Percentiles rank a stretch among this genome's conserved stretches.
Conservation (phyloP, 2,888 invertebrate species). For the Acanthosepion esculentum region DNA sequence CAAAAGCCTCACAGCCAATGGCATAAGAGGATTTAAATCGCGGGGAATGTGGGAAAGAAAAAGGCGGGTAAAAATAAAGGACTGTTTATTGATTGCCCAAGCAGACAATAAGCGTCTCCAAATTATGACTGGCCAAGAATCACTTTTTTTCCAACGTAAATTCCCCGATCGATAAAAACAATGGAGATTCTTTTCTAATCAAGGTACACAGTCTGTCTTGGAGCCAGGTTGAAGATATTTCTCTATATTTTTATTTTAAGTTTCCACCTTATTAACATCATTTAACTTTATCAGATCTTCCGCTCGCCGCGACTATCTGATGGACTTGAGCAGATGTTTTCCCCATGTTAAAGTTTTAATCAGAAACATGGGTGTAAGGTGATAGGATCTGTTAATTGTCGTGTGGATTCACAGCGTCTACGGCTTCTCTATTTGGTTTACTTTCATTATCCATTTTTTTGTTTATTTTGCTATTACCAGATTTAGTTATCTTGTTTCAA, state of each 20-base stretch:
- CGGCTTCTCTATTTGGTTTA: too few species aligned
- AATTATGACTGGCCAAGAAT: not conserved
- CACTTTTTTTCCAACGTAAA: not conserved
- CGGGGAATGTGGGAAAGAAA: not conserved
- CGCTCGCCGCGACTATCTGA: too few species aligned
- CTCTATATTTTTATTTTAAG: not conserved
- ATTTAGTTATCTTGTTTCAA: too few species aligned
- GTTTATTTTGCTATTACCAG: too few species aligned
- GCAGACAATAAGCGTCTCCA: not conserved
- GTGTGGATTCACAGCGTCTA: too few species aligned
- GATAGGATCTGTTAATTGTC: too few species aligned
- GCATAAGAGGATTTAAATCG: not conserved
- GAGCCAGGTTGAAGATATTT: not conserved
- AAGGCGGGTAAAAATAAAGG: not conserved
- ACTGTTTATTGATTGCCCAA: not conserved
- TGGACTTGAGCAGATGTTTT: too few species aligned
- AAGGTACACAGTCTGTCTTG: not conserved
- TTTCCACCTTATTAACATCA: not conserved
- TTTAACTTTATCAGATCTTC: too few species aligned
- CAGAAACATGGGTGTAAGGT: too few species aligned
- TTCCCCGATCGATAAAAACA: not conserved
- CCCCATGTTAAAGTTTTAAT: too few species aligned
- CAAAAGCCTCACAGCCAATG: not conserved
- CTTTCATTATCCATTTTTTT: too few species aligned
- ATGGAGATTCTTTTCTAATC: not conserved